A percentile compares a stretch with the other conserved stretches of the same genome.
phyloP scores from a whole-genome alignment of 1,140 invertebrate species.

The Caenorhabditis latens region DNA sequence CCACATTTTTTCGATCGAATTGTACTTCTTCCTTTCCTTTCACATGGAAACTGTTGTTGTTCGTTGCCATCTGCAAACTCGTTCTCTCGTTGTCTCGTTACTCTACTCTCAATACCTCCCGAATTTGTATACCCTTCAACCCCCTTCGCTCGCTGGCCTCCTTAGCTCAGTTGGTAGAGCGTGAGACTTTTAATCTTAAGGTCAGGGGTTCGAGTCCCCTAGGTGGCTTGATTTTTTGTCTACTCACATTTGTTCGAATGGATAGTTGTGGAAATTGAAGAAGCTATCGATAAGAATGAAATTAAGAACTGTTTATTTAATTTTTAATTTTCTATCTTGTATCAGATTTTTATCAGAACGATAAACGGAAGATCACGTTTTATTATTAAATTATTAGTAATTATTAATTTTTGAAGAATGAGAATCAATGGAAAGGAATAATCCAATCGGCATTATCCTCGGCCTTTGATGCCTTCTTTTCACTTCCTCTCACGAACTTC shows the following conservation, averaged over 20 bases:
- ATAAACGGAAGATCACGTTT: neutral
- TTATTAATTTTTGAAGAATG: slow-evolving; percentile 35
- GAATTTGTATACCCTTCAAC: neutral
- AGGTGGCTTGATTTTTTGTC: slow-evolving; percentile 37
- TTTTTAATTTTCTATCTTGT: neutral
- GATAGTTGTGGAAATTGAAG: neutral
- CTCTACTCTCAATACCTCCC: neutral
- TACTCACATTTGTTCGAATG: neutral
- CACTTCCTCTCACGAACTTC: slow-evolving; percentile 57
- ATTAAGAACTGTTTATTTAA: neutral
- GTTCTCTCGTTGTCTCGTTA: neutral
- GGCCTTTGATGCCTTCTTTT: slow-evolving; percentile 27
- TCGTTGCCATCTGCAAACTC: slow-evolving; percentile 27
- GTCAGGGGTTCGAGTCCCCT: slow-evolving; percentile 46
- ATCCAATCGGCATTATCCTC: slow-evolving; percentile 60
- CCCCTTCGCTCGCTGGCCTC: neutral
- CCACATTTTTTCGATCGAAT: slow-evolving; percentile 47
- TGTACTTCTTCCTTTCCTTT: slow-evolving; percentile 51
- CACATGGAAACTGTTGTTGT: slow-evolving; percentile 35
- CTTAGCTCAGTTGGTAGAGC: slow-evolving; percentile 45
- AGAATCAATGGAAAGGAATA: slow-evolving; percentile 53
- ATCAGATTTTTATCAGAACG: neutral
- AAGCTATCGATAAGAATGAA: neutral
- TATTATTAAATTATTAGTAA: slow-evolving; percentile 25
- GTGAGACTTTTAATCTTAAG: slow-evolving; percentile 39